Percentiles rank a stretch among this genome's conserved stretches.
phyloP scores from a whole-genome alignment of 2,888 invertebrate species.

The Macrophya alboannulata region DNA sequence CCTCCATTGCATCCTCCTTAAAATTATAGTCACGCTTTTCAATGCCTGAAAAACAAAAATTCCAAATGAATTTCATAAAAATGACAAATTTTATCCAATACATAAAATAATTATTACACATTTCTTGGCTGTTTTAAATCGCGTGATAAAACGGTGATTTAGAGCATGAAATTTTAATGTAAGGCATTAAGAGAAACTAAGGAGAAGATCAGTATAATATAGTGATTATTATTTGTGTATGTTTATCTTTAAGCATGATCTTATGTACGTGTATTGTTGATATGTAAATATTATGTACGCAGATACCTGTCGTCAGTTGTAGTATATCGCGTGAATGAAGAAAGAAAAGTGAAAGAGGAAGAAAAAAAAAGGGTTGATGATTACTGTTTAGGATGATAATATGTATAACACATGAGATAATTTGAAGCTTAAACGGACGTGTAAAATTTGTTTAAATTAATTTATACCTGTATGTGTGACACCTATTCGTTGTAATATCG shows the following conservation, averaged over 20 bases:
- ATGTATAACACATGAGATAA: neutral
- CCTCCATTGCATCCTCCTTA: slow-evolving; percentile 76
- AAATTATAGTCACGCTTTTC: neutral
- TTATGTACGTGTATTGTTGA: neutral
- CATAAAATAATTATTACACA: neutral
- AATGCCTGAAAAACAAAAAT: neutral
- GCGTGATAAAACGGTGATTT: slow-evolving; percentile 9
- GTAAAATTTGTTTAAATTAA: neutral
- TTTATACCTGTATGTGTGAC: neutral
- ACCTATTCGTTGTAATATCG: neutral
- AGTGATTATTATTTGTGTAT: slow-evolving; percentile 8
- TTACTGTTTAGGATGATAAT: slow-evolving; percentile 11
- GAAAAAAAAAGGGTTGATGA: neutral
- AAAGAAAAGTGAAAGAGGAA: neutral
- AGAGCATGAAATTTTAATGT: slow-evolving; percentile 48
- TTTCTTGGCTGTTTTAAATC: neutral
- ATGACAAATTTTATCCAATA: neutral
- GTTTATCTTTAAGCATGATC: neutral
- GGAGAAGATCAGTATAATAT: neutral
- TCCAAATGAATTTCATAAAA: neutral
- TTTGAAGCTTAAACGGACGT: neutral
- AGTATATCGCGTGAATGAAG: neutral
- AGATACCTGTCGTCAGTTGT: neutral
- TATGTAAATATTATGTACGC: neutral
- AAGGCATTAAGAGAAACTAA: slow-evolving; percentile 8